Evolutionary conservation across 2,888 invertebrate species (phyloP).

Genomic region (Agonum fuliginosum): DNA sequence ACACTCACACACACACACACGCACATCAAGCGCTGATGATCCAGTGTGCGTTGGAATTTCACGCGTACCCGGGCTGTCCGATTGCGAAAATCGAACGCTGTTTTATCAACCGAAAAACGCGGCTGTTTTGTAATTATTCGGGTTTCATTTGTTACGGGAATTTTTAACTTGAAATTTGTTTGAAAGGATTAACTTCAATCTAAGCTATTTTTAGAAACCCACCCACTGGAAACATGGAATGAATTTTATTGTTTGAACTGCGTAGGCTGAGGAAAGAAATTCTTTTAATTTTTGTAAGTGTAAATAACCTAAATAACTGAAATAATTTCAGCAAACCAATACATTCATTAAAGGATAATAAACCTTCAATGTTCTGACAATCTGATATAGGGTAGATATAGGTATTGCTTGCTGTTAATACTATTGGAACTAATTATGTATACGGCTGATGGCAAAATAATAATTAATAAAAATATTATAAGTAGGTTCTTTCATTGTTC

Average conservation of each 20-base stretch:
- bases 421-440: no score
- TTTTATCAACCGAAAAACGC: constrained; percentile 38
- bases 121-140: constrained; percentile 37
- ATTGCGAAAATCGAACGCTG: constrained; percentile 20
- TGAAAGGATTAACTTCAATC: background rate
- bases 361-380: no score
- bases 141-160: constrained; percentile 27
- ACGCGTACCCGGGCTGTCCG: constrained; percentile 13
- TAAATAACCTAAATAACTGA: no score
- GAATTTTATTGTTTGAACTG: background rate
- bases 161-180: constrained; percentile 14
- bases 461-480: no score
- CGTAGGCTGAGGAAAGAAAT: background rate
- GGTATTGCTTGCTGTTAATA: no score
- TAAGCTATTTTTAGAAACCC: constrained; percentile 13
- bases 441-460: no score
- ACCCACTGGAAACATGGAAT: background rate
- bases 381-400: no score
- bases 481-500: no score
- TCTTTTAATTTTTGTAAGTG: background rate
- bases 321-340: no score
- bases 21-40: background rate
- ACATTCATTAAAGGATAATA: no score
- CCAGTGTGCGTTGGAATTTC: constrained; percentile 24
- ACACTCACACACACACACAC: background rate